A percentile compares a stretch with the other conserved stretches of the same genome.
Evolutionary conservation across 2,797 vertebrate species (phyloP).

Genomic region (Eleutherodactylus coqui): DNA sequence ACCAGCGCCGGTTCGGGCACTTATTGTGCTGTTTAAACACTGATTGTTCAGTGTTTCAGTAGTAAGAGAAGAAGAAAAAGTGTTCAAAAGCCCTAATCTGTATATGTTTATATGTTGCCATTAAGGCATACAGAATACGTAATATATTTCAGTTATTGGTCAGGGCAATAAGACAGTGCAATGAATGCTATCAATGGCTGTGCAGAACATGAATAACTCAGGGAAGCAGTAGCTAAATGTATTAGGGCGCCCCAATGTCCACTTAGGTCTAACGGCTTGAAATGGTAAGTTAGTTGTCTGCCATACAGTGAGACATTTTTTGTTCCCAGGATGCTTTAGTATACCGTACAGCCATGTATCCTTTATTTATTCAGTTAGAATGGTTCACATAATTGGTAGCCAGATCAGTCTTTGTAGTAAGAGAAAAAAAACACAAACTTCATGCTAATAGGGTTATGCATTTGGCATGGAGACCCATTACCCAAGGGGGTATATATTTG

Average conservation of each 20-base stretch:
- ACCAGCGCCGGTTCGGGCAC: too few relatives aligned
- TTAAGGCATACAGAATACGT: not conserved
- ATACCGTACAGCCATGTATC: not conserved
- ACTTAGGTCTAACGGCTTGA: constrained; percentile 1
- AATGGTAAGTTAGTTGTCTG: constrained; percentile 44
- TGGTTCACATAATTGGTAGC: constrained; percentile 28
- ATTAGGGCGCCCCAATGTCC: constrained; percentile 31
- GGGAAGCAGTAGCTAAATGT: constrained; percentile 53
- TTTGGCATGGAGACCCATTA: not conserved
- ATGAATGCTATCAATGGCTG: not conserved
- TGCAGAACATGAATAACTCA: constrained; percentile 46
- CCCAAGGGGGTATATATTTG: not conserved
- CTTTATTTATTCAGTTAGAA: constrained; percentile 16
- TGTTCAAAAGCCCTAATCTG: not conserved
- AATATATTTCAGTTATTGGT: constrained; percentile 10
- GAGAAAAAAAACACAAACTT: not conserved
- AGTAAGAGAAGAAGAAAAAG: not conserved
- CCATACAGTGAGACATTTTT: constrained; percentile 16
- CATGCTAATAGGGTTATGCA: not conserved
- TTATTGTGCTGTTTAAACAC: too few relatives aligned
- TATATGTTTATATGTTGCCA: not conserved
- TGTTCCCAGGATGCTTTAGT: not conserved
- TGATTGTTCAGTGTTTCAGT: too few relatives aligned
- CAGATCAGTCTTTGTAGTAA: constrained; percentile 13
- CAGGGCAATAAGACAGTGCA: constrained; percentile 47